Conservation (phyloP, 2,888 invertebrate genomes). For the Venustoraphidia nigricollis region DNA sequence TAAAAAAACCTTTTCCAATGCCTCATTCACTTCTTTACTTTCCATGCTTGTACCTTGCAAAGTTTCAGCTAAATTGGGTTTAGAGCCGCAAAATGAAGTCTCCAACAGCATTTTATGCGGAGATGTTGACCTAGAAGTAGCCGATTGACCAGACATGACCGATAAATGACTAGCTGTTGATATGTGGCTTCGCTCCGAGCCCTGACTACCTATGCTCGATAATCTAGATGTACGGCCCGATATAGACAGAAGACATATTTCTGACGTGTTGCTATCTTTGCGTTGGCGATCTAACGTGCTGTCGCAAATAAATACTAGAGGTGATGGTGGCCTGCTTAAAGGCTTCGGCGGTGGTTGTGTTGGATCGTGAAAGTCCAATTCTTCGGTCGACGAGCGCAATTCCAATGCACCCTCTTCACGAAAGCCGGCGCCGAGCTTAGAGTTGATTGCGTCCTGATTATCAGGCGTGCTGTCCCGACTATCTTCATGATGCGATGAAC, state of each 20-base stretch:
- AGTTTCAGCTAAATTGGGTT: slow-evolving; percentile 30
- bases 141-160: slow-evolving; percentile 37
- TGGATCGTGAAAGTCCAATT: slow-evolving; percentile 67
- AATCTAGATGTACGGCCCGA: slow-evolving; percentile 65
- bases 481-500: slow-evolving; percentile 71
- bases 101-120: slow-evolving; percentile 84
- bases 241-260: slow-evolving; percentile 48
- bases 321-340: slow-evolving; percentile 22
- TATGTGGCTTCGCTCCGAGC: slow-evolving; percentile 31
- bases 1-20: slow-evolving; percentile 37
- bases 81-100: slow-evolving; percentile 81
- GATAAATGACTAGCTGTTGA: slow-evolving; percentile 39
- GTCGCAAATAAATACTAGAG: slow-evolving; percentile 29
- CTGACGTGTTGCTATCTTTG: slow-evolving; percentile 61
- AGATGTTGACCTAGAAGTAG: slow-evolving; percentile 58
- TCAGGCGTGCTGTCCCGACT: slow-evolving; percentile 75
- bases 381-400: slow-evolving; percentile 74
- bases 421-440: slow-evolving; percentile 38
- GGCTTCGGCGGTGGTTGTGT: slow-evolving; percentile 4
- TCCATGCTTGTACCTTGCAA: slow-evolving; percentile 21
- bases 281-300: slow-evolving; percentile 42
- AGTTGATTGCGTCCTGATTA: slow-evolving; percentile 23
- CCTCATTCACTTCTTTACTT: slow-evolving; percentile 36
- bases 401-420: slow-evolving; percentile 72
- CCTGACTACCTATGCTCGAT: slow-evolving; percentile 70